These are phyloP conservation scores for Drosophila sucinea DNA, from an alignment of 1,140 invertebrate genomes.

Conservation along the genomic window DNA sequence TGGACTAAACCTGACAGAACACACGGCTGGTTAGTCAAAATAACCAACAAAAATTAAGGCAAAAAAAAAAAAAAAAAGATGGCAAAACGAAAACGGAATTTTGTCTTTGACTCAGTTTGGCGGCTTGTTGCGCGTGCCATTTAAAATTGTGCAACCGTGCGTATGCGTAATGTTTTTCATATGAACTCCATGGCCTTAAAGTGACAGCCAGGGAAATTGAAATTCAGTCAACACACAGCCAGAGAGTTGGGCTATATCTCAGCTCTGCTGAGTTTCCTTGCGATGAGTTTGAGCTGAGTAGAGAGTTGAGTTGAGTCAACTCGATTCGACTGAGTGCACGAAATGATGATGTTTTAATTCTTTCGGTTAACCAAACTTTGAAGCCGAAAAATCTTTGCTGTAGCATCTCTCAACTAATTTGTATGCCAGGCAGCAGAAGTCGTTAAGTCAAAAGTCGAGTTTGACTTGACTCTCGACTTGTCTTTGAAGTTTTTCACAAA, in stretches of 20 bases:
- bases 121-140: constrained; percentile 67
- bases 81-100: constrained; percentile 7
- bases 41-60: constrained; percentile 42
- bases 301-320: constrained; percentile 31
- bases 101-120: constrained; percentile 45
- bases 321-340: constrained; percentile 64
- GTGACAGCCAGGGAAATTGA: constrained; percentile 72
- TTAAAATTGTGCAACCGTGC: constrained; percentile 81
- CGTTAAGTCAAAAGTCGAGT: constrained; percentile 66
- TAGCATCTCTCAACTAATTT: constrained; percentile 67
- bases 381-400: constrained; percentile 55
- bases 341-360: constrained; percentile 82
- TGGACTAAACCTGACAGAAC: constrained; percentile 62
- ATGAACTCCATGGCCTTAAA: constrained; percentile 64
- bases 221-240: constrained; percentile 70
- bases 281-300: constrained; percentile 11
- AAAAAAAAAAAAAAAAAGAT: constrained; percentile 20
- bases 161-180: constrained; percentile 81
- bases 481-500: constrained; percentile 62
- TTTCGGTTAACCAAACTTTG: constrained; percentile 76
- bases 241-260: constrained; percentile 19
- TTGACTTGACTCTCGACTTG: constrained; percentile 37
- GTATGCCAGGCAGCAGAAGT: constrained; percentile 67
- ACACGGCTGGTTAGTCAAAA: constrained; percentile 73
- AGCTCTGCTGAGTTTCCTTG: constrained; percentile 15